Evolutionary conservation across 2,797 vertebrate genomes (phyloP), one percentile per base, ranked within the genome.

Genomic region (Delichon dasypus): DNA sequence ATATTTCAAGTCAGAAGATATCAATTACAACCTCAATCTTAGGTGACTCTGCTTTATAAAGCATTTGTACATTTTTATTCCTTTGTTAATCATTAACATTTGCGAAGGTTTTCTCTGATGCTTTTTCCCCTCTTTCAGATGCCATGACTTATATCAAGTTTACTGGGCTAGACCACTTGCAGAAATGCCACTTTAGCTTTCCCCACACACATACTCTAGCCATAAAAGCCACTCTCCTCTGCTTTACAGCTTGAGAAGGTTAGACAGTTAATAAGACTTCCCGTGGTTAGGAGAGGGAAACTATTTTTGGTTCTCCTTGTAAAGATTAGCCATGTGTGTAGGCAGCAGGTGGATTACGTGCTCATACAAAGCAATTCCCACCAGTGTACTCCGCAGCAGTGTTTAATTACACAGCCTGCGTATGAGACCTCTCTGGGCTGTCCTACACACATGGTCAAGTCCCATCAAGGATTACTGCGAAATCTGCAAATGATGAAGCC

Each of bases 1-100:
- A 34, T 53, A 82, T 84, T 88, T 88, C 42, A 53, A n/a, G 20
- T 53, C 85, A 90, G 27, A 86, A 88, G 44, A 92, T 75, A 84
- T 26, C 47, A 58, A 77, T 48, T 71, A 74, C 27, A 90, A 53
- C 20, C 58, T 85, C 18, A 74, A 2, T 40, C 29, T 87, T 51
- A 60, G 0, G 77, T 3, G 48, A 2, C 20, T 82, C 18, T 55
- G 23, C 23, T 64, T 78, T 79, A 51, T 60, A 81, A 89, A 84
- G 36, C 26, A 61, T 51, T 40, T 82, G 7, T 78, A 70, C 16
- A 29, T 70, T 89, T 91, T 79, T 77, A 75, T 67, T 70, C 25
- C 54, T 61, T 62, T 58, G 20, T 62, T 91, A 87, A 89, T 64
- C 13, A 16, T 40, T 51, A 85, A 81, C 34, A 80, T 18, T 50